Evolutionary conservation across 2,888 invertebrate genomes (phyloP).

Genomic region (Chymomyza amoena): DNA sequence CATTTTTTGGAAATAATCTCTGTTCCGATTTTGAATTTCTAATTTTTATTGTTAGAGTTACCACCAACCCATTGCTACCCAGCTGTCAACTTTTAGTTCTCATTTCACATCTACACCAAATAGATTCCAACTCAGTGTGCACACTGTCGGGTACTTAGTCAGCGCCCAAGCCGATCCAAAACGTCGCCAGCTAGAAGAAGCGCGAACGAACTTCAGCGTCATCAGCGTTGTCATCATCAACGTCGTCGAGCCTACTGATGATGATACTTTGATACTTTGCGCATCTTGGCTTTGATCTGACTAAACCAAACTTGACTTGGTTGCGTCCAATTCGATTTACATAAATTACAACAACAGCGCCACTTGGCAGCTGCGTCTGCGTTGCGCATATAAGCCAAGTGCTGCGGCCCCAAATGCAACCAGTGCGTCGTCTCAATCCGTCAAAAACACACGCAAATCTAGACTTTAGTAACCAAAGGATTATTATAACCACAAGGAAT

Average conservation of each 20-base stretch:
- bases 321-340: conserved; percentile 41
- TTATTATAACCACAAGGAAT: conserved; percentile 13
- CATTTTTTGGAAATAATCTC: too few relatives aligned
- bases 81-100: too few relatives aligned
- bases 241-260: conserved; percentile 1
- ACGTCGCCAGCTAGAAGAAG: background rate
- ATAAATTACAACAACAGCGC: conserved; percentile 55
- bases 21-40: too few relatives aligned
- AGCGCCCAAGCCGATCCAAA: background rate
- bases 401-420: conserved; percentile 60
- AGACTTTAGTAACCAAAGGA: conserved; percentile 16
- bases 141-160: background rate
- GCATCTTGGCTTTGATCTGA: background rate
- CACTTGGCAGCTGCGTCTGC: conserved; percentile 29
- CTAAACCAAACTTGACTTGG: background rate
- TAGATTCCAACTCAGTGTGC: too few relatives aligned
- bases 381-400: conserved; percentile 69
- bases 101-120: too few relatives aligned
- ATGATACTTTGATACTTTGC: background rate
- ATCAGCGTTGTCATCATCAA: background rate
- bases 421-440: conserved; percentile 67
- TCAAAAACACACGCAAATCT: conserved; percentile 30
- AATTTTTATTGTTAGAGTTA: too few relatives aligned
- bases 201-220: background rate
- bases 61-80: too few relatives aligned